Evolutionary conservation across 2,888 invertebrate genomes (phyloP).

Genomic region (Catocala sponsa): DNA sequence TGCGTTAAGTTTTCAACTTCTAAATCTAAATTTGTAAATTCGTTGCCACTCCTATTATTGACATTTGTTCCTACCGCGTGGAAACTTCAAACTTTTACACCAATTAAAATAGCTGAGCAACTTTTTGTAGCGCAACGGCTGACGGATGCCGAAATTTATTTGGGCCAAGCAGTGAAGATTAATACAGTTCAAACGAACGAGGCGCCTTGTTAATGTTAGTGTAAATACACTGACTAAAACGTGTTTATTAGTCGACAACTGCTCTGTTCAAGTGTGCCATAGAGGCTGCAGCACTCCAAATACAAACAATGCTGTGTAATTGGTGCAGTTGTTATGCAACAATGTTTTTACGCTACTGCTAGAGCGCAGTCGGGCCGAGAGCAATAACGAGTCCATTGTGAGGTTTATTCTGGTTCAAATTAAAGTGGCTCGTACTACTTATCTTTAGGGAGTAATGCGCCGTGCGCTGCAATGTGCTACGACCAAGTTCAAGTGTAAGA

Average conservation of each 20-base stretch:
- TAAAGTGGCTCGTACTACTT: slow-evolving; percentile 47
- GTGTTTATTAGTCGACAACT: slow-evolving; percentile 77
- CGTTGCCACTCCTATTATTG: slow-evolving; percentile 68
- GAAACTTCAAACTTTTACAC: slow-evolving; percentile 77
- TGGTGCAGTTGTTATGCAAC: slow-evolving; percentile 67
- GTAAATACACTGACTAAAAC: slow-evolving; percentile 77
- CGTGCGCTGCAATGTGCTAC: slow-evolving; percentile 56
- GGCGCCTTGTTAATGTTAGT: slow-evolving; percentile 72
- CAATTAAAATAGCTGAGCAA: slow-evolving; percentile 85
- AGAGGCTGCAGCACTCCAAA: slow-evolving; percentile 60
- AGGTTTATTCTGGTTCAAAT: slow-evolving; percentile 49
- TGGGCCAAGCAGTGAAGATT: slow-evolving; percentile 76
- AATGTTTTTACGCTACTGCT: slow-evolving; percentile 60
- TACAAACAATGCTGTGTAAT: slow-evolving; percentile 75
- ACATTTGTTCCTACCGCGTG: slow-evolving; percentile 70
- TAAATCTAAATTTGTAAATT: slow-evolving; percentile 39
- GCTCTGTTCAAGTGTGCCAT: slow-evolving; percentile 64
- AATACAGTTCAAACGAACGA: slow-evolving; percentile 77
- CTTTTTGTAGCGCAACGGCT: slow-evolving; percentile 76
- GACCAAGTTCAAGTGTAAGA: slow-evolving; percentile 78
- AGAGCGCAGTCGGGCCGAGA: slow-evolving; percentile 44
- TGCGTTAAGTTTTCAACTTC: neutral
- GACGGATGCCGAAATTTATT: slow-evolving; percentile 79
- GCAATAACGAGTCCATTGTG: slow-evolving; percentile 59
- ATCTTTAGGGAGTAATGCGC: slow-evolving; percentile 49